phyloP scores from a whole-genome alignment of 2,113 vertebrate species.

The Oncorhynchus keta region DNA sequence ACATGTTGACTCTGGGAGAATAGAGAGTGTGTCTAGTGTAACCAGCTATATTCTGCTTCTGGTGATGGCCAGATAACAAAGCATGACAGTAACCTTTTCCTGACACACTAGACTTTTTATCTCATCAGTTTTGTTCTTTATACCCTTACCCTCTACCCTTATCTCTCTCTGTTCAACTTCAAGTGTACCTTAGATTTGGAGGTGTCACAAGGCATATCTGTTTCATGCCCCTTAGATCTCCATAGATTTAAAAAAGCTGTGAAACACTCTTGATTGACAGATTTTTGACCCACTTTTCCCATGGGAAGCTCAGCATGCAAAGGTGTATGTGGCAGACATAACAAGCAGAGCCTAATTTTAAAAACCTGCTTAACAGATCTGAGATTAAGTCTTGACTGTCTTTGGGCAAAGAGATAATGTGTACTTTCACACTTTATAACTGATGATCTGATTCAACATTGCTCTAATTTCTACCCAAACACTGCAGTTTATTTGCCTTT shows the following conservation, averaged over 20 bases:
- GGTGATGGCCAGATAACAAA: not conserved
- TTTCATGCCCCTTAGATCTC: not conserved
- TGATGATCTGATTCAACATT: not conserved
- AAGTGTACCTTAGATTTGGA: not conserved
- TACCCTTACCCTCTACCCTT: not conserved
- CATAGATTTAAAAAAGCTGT: not conserved
- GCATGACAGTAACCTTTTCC: not conserved
- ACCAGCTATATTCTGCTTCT: too few relatives aligned
- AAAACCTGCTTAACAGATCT: not conserved
- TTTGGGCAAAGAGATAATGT: slow-evolving; percentile 3
- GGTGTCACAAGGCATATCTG: not conserved
- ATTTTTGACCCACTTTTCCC: not conserved
- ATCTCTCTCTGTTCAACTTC: not conserved
- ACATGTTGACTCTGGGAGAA: too few relatives aligned
- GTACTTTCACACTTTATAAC: slow-evolving; percentile 4
- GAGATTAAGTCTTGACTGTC: not conserved
- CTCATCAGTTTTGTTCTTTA: not conserved
- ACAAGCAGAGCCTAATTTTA: not conserved
- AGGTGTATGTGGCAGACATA: not conserved
- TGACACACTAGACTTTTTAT: not conserved
- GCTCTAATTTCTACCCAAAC: slow-evolving; percentile 6
- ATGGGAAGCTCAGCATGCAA: not conserved
- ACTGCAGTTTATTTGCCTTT: not conserved
- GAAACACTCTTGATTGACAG: not conserved
- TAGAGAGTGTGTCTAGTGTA: too few relatives aligned